A percentile compares a stretch with the other conserved stretches of the same genome.
These are phyloP conservation scores for Simalia tracyae DNA, from an alignment of 2,797 vertebrate species.

Conservation along the genomic window DNA sequence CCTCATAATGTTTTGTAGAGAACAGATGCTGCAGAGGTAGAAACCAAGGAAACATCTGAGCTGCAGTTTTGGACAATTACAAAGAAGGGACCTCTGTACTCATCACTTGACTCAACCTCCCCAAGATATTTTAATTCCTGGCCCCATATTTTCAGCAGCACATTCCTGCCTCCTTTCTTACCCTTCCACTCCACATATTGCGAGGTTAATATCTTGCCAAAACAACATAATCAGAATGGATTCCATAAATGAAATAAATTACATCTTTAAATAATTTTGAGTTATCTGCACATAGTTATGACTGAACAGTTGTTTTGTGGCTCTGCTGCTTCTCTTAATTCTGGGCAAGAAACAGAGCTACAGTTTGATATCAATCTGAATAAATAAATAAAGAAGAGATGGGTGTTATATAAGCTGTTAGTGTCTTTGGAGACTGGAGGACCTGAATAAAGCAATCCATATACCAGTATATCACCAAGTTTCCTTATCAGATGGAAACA, in stretches of 20 bases:
- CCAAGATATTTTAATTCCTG: neutral
- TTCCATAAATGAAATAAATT: neutral
- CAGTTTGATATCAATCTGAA: neutral
- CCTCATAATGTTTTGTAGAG: neutral
- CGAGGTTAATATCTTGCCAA: neutral
- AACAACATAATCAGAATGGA: neutral
- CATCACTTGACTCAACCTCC: neutral
- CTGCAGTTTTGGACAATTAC: neutral
- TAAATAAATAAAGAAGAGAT: neutral
- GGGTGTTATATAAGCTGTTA: constrained; percentile 10
- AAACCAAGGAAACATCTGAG: neutral
- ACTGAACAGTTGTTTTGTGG: neutral
- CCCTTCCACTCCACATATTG: neutral
- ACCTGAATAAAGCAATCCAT: constrained; percentile 21
- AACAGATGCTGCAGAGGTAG: neutral
- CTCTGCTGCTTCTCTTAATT: neutral
- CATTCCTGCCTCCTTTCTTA: neutral
- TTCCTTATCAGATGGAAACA: constrained; percentile 57
- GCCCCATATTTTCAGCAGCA: neutral
- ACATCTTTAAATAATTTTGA: neutral
- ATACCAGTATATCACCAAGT: constrained; percentile 41
- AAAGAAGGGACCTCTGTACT: neutral
- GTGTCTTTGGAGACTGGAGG: neutral
- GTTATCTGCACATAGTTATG: neutral
- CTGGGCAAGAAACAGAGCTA: neutral